Evolutionary conservation across 2,113 vertebrate species (phyloP).

Genomic region (Gallinago undulata): DNA sequence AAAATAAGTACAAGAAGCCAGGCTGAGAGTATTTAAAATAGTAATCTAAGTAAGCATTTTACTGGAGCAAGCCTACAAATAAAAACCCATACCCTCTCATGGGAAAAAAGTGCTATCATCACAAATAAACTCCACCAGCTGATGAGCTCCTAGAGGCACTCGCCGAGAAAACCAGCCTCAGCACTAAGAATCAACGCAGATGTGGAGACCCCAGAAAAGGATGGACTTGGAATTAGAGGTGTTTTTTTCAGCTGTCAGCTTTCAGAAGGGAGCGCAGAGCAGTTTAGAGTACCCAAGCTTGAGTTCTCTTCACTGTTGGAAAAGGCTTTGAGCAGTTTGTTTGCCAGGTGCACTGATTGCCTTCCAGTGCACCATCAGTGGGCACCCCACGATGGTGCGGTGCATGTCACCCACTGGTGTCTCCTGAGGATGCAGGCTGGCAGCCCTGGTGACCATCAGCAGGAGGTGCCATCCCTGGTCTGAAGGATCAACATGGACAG

Average conservation of each 20-base stretch:
- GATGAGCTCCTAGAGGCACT: not conserved
- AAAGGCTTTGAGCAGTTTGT: not conserved
- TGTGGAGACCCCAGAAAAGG: not conserved
- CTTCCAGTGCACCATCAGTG: rapidly evolving
- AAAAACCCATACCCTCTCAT: not conserved
- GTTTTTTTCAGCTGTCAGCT: not conserved
- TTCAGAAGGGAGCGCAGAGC: not conserved
- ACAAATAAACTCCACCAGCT: not conserved
- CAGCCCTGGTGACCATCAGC: not conserved
- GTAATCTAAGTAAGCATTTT: not conserved
- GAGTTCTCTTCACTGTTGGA: too few relatives aligned
- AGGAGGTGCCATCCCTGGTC: rapidly evolving
- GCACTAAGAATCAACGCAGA: rapidly evolving
- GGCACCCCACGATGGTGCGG: rapidly evolving
- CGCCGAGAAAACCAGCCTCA: not conserved
- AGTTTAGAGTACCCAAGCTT: rapidly evolving
- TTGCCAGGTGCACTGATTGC: rapidly evolving
- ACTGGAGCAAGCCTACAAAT: not conserved
- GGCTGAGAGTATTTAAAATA: not conserved
- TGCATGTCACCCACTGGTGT: not conserved
- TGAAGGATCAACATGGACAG: rapidly evolving
- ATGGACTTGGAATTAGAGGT: rapidly evolving
- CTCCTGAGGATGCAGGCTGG: not conserved
- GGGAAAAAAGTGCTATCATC: not conserved
- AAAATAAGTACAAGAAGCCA: not conserved